Percentiles rank a stretch among this genome's conserved stretches.
These are phyloP conservation scores for Myopa testacea DNA, from an alignment of 2,888 invertebrate genomes.

Conservation along the genomic window DNA sequence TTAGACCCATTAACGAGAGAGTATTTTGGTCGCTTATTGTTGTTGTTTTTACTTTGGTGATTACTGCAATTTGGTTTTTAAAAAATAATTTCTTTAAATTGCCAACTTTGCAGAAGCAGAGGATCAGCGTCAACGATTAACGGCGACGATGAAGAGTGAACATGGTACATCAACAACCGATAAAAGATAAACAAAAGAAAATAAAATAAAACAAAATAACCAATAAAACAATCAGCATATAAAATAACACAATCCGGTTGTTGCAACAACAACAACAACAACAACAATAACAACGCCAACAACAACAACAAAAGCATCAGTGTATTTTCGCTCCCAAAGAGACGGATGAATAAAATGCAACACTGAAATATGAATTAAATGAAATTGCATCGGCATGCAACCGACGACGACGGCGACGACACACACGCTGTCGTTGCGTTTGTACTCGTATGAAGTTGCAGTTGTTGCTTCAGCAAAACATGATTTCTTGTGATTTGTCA, in stretches of 20 bases:
- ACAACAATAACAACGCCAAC: background rate
- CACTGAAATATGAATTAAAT: conserved; percentile 33
- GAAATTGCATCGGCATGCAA: conserved; percentile 30
- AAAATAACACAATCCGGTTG: no score
- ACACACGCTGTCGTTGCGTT: no score
- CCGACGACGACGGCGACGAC: no score
- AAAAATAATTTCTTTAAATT: conserved; percentile 31
- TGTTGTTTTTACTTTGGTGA: conserved; percentile 13
- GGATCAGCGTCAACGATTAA: background rate
- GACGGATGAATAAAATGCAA: conserved; percentile 19
- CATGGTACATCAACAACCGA: no score
- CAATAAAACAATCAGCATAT: no score
- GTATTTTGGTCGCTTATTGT: background rate
- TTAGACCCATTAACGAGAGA: conserved; percentile 12
- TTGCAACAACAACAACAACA: background rate
- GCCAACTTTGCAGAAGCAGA: background rate
- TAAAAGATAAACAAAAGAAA: no score
- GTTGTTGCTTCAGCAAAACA: background rate
- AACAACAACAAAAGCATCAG: background rate
- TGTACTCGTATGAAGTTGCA: background rate
- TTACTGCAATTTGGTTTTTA: conserved; percentile 30
- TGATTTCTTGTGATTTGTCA: conserved; percentile 31
- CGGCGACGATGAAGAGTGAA: background rate
- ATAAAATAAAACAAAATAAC: no score
- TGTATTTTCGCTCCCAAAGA: background rate